phyloP scores from a whole-genome alignment of 1,140 invertebrate genomes.

The Hermetia illucens region DNA sequence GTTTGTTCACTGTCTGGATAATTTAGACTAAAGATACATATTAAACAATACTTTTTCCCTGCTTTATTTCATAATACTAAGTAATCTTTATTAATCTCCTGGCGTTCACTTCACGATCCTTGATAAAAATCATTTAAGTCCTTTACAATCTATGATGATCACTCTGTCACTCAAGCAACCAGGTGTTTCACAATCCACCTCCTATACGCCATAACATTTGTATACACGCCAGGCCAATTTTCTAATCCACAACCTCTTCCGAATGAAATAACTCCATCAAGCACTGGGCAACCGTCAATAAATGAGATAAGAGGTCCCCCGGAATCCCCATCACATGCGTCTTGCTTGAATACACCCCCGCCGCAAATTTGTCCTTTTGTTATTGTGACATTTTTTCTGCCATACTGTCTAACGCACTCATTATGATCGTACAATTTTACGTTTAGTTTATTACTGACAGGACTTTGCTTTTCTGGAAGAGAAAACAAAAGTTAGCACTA shows the following conservation, averaged over 20 bases:
- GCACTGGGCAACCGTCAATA: not conserved
- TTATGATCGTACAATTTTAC: conserved; percentile 32
- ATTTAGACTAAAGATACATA: too few species aligned
- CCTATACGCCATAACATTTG: conserved; percentile 42
- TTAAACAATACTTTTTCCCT: too few species aligned
- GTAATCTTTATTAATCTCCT: too few species aligned
- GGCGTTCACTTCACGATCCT: too few species aligned
- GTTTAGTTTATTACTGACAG: conserved; percentile 37
- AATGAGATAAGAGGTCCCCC: conserved; percentile 33
- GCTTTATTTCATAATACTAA: too few species aligned
- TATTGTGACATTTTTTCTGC: conserved; percentile 2
- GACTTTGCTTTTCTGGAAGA: conserved; percentile 13
- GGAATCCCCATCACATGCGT: conserved; percentile 54
- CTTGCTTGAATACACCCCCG: conserved; percentile 40
- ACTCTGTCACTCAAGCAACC: too few species aligned
- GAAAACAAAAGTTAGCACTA: not conserved
- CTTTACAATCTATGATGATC: too few species aligned
- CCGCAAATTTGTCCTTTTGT: conserved; percentile 37
- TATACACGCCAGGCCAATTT: conserved; percentile 59
- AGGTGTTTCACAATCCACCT: conserved; percentile 44
- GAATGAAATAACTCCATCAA: conserved; percentile 41
- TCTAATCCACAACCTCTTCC: conserved; percentile 51
- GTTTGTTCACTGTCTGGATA: too few species aligned
- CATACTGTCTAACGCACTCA: conserved; percentile 32
- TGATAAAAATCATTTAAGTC: too few species aligned